These are phyloP conservation scores for Leucophenga maculata DNA, from an alignment of 2,888 invertebrate species.

Conservation along the genomic window DNA sequence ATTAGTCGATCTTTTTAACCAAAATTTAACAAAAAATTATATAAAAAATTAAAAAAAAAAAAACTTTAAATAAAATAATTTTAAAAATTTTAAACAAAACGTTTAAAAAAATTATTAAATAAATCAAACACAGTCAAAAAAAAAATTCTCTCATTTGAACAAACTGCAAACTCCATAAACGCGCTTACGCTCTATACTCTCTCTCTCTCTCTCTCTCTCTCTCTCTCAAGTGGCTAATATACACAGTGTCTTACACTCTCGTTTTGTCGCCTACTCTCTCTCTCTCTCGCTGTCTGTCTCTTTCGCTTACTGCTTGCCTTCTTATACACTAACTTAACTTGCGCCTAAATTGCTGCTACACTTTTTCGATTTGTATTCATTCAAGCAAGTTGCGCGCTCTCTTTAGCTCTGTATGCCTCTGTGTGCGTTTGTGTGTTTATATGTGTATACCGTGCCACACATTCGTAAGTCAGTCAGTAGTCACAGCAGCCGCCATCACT, in stretches of 20 bases:
- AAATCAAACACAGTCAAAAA: background rate
- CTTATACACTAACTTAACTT: constrained; percentile 11
- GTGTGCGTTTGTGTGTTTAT: constrained; percentile 21
- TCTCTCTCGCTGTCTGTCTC: background rate
- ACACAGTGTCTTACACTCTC: background rate
- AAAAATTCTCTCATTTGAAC: background rate
- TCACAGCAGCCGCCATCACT: constrained; percentile 3
- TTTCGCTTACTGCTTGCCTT: background rate
- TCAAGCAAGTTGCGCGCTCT: background rate
- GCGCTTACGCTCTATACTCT: background rate
- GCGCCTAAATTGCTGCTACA: constrained; percentile 37
- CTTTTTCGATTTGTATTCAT: constrained; percentile 14
- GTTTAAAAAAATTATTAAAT: background rate
- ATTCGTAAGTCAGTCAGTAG: constrained; percentile 39
- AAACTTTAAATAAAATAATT: too few species aligned
- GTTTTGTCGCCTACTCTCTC: background rate
- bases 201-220: background rate
- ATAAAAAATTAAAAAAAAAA: too few species aligned
- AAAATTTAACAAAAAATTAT: background rate
- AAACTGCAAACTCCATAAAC: background rate
- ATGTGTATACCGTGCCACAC: constrained; percentile 35
- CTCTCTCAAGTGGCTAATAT: too few species aligned
- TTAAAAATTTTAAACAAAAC: too few species aligned
- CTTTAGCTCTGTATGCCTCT: constrained; percentile 39
- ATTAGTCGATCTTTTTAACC: too few species aligned